Percentiles rank a stretch among this genome's conserved stretches.
Evolutionary conservation across 2,797 vertebrate species (phyloP).

Genomic region (Sebastes reedi): DNA sequence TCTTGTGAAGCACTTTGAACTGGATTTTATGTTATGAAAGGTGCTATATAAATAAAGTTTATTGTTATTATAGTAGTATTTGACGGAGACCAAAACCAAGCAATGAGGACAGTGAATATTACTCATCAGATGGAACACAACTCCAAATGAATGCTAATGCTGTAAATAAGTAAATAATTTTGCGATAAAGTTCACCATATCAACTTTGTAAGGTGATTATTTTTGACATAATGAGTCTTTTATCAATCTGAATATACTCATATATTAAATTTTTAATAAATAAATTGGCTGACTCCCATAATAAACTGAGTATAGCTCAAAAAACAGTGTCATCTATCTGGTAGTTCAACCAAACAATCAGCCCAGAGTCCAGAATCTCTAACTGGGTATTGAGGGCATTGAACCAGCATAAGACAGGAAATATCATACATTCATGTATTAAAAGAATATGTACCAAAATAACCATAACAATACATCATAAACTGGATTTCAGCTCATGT

Average conservation of each 20-base stretch:
- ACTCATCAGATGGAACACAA: background rate
- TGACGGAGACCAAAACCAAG: background rate
- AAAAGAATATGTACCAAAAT: background rate
- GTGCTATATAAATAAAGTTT: too few species aligned
- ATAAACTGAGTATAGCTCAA: background rate
- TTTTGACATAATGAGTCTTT: background rate
- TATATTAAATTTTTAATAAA: background rate
- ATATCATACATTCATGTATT: background rate
- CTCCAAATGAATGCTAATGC: background rate
- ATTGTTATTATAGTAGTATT: too few species aligned
- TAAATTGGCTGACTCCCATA: background rate
- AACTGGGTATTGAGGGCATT: background rate
- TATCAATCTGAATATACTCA: background rate
- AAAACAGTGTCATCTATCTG: background rate
- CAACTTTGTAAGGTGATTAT: background rate
- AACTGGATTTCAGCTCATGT: background rate
- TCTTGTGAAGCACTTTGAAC: too few species aligned
- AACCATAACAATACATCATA: background rate
- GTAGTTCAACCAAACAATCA: background rate
- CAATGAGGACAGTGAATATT: background rate
- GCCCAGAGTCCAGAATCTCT: background rate
- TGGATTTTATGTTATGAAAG: too few species aligned
- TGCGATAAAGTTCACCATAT: background rate
- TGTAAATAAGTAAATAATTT: background rate
- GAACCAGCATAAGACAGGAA: background rate